Percentiles rank a stretch among this genome's conserved stretches.
Conservation (phyloP, 30 jellyfish, hydroid and myxozoan species). For the Aurelia coerulea region DNA sequence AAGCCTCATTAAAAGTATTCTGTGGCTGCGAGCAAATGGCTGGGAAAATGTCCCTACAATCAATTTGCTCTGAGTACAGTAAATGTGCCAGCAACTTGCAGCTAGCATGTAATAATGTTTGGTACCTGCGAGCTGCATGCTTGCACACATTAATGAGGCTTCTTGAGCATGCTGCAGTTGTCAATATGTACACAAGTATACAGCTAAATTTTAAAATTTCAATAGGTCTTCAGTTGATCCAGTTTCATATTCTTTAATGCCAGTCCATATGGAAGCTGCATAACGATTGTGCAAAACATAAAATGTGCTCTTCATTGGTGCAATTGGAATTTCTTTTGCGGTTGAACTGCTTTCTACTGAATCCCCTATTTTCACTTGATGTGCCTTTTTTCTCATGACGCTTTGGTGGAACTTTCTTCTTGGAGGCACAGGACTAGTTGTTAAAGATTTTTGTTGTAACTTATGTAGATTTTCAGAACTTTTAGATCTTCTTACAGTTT, state of each 20-base stretch:
- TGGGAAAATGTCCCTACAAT: no score
- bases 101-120: no score
- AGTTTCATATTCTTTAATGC: slow-evolving; percentile 57
- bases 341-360: neutral
- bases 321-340: slow-evolving; percentile 1
- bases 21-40: no score
- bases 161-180: no score
- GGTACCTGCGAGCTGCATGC: no score
- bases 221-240: slow-evolving; percentile 48
- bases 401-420: slow-evolving; percentile 49
- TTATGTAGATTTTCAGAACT: slow-evolving; percentile 87
- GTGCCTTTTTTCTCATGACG: slow-evolving; percentile 57
- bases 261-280: slow-evolving; percentile 94
- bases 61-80: no score
- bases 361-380: slow-evolving; percentile 12
- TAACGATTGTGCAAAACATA: slow-evolving; percentile 72
- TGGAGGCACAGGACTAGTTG: slow-evolving; percentile 60
- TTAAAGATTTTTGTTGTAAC: slow-evolving; percentile 21
- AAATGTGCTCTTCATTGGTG: slow-evolving; percentile 63
- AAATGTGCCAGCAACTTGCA: no score
- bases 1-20: no score
- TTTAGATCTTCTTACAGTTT: slow-evolving; percentile 68
- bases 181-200: no score
- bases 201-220: slow-evolving; percentile 8
- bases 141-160: no score